These are phyloP conservation scores for Mylabris sibirica DNA, from an alignment of 2,888 invertebrate species.

Conservation along the genomic window DNA sequence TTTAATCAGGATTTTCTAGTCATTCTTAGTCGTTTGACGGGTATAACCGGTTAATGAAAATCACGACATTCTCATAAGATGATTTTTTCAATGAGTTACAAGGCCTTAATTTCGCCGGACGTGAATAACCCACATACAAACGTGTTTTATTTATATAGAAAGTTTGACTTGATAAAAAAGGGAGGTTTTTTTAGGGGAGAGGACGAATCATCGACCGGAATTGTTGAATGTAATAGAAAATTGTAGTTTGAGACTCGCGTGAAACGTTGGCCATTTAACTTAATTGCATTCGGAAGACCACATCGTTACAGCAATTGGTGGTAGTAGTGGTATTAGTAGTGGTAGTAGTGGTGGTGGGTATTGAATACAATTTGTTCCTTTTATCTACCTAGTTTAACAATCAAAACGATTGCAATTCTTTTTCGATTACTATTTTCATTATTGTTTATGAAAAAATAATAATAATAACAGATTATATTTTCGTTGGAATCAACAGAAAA, in stretches of 20 bases:
- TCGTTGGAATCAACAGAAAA: neutral
- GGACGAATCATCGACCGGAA: neutral
- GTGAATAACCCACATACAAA: no score
- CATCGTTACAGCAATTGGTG: slow-evolving; percentile 24
- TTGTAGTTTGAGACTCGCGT: slow-evolving; percentile 54
- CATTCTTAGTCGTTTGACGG: no score
- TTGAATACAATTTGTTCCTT: neutral
- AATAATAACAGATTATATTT: neutral
- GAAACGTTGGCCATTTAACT: slow-evolving; percentile 53
- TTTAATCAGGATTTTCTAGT: no score
- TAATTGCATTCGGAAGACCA: slow-evolving; percentile 54
- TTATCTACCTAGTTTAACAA: neutral
- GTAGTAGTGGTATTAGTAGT: neutral
- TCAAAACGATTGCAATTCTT: neutral
- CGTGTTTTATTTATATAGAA: no score
- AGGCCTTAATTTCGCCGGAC: no score
- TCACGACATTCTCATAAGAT: no score
- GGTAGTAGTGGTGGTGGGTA: neutral
- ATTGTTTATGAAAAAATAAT: neutral
- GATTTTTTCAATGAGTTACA: no score
- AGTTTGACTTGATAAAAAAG: no score
- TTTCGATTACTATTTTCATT: neutral
- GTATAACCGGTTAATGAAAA: no score
- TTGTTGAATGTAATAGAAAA: slow-evolving; percentile 49
- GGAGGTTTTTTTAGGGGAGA: no score